Evolutionary conservation across 2,113 vertebrate species (phyloP), one percentile per base, ranked within the genome.

Genomic region (Mormoops blainvillei): DNA sequence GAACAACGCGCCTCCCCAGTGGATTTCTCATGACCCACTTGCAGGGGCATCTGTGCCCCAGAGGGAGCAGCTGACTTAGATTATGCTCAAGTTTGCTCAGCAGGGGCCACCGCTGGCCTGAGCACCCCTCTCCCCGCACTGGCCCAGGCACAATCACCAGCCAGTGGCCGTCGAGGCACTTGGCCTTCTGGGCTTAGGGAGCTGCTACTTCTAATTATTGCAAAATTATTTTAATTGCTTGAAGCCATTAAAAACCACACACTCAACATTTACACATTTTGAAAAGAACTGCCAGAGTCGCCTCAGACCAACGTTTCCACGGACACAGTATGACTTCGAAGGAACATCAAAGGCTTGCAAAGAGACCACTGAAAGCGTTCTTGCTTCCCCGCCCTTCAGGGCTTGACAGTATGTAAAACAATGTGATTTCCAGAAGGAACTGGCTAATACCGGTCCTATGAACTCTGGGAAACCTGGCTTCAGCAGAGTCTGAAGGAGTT

Each of bases 221-320:
- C 92, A 84, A 94, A 80, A n/a, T 95, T 95, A 95, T 97, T 97
- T 98, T 94, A 86, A 97, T 97, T 97, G 89, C 89, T 97, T 93
- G 87, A 97, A 97, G 93, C 61, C 76, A 96, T 98, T 94, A 90
- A 96, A 93, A 94, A 87, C 94, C 96, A 93, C 48, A 88, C 70
- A 82, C 67, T 96, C 78, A 43, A 33, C 82, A 97, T 90, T 96
- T 97, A 63, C 70, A 19, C 73, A 86, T 92, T 97, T 97, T 82
- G 43, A 87, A 92, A 92, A 93, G 87, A 52, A 80, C 94, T 96
- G 88, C 95, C 86, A 95, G 89, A 65, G 50, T 95, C 71, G 96
- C 76, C 77, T 87, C 81, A 22, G 87, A 92, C 89, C 82, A 36
- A 58, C 24, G 81, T 98, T 96, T 97, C 91, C 97, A 74, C 63